Base-by-base conservation (phyloP, 2,888 invertebrate genomes). In the Mylabris sibirica region DNA sequence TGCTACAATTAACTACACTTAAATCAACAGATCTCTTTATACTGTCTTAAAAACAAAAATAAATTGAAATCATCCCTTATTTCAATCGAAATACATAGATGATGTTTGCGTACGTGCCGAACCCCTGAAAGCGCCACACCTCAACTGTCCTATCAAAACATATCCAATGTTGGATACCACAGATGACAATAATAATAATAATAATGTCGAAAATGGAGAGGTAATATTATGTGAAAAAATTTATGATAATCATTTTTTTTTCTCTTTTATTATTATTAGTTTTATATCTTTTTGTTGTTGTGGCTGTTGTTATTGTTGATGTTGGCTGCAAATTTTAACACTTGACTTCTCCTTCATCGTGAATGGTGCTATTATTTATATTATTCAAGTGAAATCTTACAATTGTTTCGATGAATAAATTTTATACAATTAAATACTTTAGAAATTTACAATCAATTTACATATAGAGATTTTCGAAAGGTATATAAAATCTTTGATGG, bases 141-240 rank as follows among this genome's bases (percentile, higher is more conserved):
- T 68, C 53, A 61, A 38, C 63, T 26, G 59, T 64, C 67, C 67
- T 68, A 68, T 68, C 67, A 68, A 35, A 68, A 68, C 64, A 66
- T 24, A 53, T 53, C 53, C 53, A 53, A 1, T 20, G 20, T 53
- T 22, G 53, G 53, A 53, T 53, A 24, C 53, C 22, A 24, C 12
- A 53, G 20, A 49, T 49, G 11, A 49, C 9, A 11, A 49, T 49
- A 24, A 22, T 22, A 53, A 22, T 53, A 53, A 53, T 53, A 22
- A 53, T 53, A 12, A 22, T 2, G 53, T 22, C 53, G 22, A 12
- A 53, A 53, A 53, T 53, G 53, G 22, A 53, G 22, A 53, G 53
- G 53, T 53, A 53, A 53, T 49, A 20, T n/a, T 22, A 53, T 53
- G 53, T 20, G 53, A 53, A 53, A 49, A 24, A 24, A 24, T 53